Evolutionary conservation across 2,113 vertebrate genomes (phyloP).

Genomic region (Odocoileus virginianus): DNA sequence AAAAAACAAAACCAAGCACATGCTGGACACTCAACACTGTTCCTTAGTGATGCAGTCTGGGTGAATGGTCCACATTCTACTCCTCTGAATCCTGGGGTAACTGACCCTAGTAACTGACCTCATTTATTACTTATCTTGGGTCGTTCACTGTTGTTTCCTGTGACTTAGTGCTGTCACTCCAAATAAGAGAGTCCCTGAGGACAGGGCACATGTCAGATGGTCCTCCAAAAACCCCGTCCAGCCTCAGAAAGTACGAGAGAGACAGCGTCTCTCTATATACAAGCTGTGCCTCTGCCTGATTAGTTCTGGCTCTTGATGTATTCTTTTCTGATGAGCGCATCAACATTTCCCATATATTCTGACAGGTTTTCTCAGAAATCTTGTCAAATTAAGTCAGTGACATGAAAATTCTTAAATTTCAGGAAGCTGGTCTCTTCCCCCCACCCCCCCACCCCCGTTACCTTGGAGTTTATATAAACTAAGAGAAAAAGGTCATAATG

Average conservation of each 20-base stretch:
- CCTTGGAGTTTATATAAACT: background rate
- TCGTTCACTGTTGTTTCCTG: background rate
- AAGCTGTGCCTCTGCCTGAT: background rate
- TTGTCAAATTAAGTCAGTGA: background rate
- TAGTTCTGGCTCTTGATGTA: background rate
- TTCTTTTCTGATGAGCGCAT: background rate
- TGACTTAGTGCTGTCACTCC: background rate
- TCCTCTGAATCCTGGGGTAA: background rate
- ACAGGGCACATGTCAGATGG: no score
- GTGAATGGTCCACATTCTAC: background rate
- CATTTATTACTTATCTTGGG: background rate
- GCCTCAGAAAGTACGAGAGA: background rate
- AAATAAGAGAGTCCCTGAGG: background rate
- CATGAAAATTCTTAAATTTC: background rate
- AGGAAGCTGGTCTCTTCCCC: background rate
- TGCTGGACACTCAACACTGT: background rate
- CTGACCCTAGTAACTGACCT: no score
- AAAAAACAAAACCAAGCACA: background rate
- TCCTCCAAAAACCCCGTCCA: background rate
- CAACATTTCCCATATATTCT: background rate
- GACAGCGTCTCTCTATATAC: background rate
- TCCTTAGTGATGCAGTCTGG: background rate
- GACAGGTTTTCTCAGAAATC: background rate
- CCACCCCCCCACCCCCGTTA: rapidly evolving
- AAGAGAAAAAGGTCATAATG: background rate